These are phyloP conservation scores for Nephrocerus scutellatus DNA, from an alignment of 2,888 invertebrate species.

Conservation along the genomic window DNA sequence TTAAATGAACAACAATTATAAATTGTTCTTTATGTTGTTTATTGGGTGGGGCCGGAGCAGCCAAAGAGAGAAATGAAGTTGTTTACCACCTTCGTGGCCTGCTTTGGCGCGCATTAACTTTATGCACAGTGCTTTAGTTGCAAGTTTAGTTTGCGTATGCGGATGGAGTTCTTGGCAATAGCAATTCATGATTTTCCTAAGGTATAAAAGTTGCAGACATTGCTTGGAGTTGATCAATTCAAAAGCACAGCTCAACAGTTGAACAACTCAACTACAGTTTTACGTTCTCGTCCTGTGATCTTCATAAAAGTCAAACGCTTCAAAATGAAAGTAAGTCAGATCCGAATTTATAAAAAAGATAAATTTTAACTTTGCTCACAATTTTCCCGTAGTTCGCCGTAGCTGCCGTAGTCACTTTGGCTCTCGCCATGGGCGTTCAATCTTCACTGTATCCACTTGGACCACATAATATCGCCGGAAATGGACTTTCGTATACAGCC, in stretches of 20 bases:
- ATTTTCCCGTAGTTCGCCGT: slow-evolving; percentile 29
- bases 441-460: slow-evolving; percentile 29
- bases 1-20: too few species aligned
- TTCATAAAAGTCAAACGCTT: background rate
- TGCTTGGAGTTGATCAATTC: background rate
- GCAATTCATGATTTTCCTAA: too few species aligned
- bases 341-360: background rate
- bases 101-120: too few species aligned
- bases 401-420: slow-evolving; percentile 22
- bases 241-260: background rate
- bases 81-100: too few species aligned
- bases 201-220: too few species aligned
- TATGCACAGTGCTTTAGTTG: too few species aligned
- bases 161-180: too few species aligned
- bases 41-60: too few species aligned
- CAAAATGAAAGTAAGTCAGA: background rate
- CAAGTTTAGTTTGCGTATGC: too few species aligned
- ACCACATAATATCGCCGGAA: slow-evolving; percentile 27
- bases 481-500: slow-evolving; percentile 27
- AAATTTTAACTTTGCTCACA: background rate
- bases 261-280: background rate
- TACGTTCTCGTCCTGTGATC: background rate
- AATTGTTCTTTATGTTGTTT: too few species aligned
- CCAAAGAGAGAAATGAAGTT: too few species aligned
- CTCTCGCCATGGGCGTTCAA: slow-evolving; percentile 22